Evolutionary conservation across 2,113 vertebrate genomes (phyloP).

Genomic region (Poeciliopsis retropinna): DNA sequence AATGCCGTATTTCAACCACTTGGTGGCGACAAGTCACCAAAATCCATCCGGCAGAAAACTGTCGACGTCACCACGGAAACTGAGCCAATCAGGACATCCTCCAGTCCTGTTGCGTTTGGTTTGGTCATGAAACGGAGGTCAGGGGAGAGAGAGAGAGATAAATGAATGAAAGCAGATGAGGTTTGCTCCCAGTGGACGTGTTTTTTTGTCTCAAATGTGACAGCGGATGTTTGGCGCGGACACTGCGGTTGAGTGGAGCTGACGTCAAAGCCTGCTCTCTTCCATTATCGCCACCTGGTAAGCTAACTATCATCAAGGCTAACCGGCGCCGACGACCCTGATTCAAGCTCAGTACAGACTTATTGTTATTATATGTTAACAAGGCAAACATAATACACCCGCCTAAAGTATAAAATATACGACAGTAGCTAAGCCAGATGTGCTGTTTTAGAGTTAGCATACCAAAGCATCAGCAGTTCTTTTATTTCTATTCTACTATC

Average conservation of each 20-base stretch:
- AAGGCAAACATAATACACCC: not conserved
- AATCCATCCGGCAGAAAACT: not conserved
- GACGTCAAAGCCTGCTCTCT: constrained; percentile 31
- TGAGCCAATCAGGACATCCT: constrained; percentile 14
- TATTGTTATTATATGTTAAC: not conserved
- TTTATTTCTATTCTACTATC: not conserved
- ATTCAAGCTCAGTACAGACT: not conserved
- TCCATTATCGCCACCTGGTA: constrained; percentile 56
- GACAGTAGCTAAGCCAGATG: not conserved
- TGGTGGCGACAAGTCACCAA: constrained; percentile 24
- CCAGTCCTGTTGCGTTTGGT: constrained; percentile 14
- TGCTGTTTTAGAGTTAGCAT: not conserved
- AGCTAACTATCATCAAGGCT: constrained; percentile 54
- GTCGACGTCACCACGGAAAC: constrained; percentile 30
- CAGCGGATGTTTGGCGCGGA: not conserved
- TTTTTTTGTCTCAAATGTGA: too few species aligned
- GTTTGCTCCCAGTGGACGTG: not conserved
- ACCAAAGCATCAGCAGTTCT: not conserved
- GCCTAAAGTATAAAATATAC: not conserved
- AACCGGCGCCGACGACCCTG: not conserved
- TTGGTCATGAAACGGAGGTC: constrained; percentile 12
- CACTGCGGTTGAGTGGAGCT: constrained; percentile 12
- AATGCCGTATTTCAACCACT: not conserved
- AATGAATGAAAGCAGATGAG: not conserved
- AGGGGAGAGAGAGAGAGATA: too few species aligned